A percentile compares a stretch with the other conserved stretches of the same genome.
phyloP scores from a whole-genome alignment of 2,113 vertebrate genomes.

The Gnathonemus longibarbis region DNA sequence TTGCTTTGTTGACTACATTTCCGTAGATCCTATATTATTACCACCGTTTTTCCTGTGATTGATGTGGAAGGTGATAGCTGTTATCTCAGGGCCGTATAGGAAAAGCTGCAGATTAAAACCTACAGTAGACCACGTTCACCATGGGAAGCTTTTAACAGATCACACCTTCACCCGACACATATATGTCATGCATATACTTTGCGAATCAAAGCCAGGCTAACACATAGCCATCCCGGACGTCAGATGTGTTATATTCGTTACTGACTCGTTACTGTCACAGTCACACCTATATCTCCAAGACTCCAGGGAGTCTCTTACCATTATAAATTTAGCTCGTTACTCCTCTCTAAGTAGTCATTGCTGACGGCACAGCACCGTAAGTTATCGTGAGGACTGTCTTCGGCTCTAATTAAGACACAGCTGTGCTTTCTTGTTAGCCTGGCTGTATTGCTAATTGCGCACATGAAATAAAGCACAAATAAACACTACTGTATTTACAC shows the following conservation, averaged over 20 bases:
- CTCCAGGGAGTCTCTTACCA: neutral
- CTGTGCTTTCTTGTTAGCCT: neutral
- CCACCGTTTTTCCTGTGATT: neutral
- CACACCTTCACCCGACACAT: neutral
- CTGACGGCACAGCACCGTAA: neutral
- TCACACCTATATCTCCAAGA: neutral
- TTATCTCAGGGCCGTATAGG: neutral
- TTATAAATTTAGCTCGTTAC: neutral
- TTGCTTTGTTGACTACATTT: neutral
- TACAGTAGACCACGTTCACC: neutral
- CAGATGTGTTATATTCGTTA: neutral
- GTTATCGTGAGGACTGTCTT: neutral
- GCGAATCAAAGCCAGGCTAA: neutral
- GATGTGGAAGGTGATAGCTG: neutral
- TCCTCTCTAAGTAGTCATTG: neutral
- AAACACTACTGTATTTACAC: neutral
- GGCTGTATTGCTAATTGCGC: neutral
- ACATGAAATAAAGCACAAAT: neutral
- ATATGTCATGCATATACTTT: neutral
- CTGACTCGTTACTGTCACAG: neutral
- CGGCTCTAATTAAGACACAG: neutral
- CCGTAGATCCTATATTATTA: neutral
- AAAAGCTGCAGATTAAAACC: neutral
- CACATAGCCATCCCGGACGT: neutral
- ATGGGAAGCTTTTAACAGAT: neutral